Percentiles rank a stretch among this genome's conserved stretches.
These are phyloP conservation scores for Drosophila micromelanica DNA, from an alignment of 1,140 invertebrate genomes.

Conservation along the genomic window DNA sequence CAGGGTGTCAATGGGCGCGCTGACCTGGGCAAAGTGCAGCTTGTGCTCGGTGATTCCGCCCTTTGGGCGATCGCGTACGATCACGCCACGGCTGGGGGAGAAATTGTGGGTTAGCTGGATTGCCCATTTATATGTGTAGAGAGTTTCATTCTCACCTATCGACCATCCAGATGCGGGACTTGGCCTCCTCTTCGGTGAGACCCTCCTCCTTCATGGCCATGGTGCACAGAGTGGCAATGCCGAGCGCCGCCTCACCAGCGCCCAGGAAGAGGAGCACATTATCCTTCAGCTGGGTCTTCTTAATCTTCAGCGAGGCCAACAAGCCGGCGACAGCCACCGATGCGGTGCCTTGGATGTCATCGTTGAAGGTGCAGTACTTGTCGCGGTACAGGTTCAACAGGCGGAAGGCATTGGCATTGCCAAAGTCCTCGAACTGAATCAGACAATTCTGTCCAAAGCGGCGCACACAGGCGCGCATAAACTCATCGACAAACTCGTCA, in stretches of 20 bases:
- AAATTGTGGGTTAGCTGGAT: constrained; percentile 85
- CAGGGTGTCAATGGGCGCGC: constrained; percentile 90
- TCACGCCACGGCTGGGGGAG: constrained; percentile 88
- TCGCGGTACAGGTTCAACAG: constrained; percentile 94
- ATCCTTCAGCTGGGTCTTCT: constrained; percentile 91
- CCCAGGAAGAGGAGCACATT: constrained; percentile 96
- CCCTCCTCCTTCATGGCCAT: constrained; percentile 96
- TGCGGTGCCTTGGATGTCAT: constrained; percentile 98
- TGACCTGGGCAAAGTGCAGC: constrained; percentile 90
- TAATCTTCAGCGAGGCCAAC: constrained; percentile 92
- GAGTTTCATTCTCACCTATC: constrained; percentile 85
- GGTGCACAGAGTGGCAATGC: constrained; percentile 94
- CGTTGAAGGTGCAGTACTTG: constrained; percentile 97
- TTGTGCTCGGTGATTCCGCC: constrained; percentile 88
- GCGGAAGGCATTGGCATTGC: constrained; percentile 96
- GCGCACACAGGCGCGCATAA: constrained; percentile 96
- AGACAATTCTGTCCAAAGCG: constrained; percentile 93
- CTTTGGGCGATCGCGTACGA: constrained; percentile 92
- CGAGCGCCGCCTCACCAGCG: constrained; percentile 96
- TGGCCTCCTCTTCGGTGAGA: constrained; percentile 82
- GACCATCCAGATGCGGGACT: constrained; percentile 69
- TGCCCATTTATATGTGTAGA: too few relatives aligned
- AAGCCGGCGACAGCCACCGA: constrained; percentile 96
- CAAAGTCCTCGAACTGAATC: constrained; percentile 99
- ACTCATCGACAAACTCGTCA: constrained; percentile 98